Conservation (phyloP, 53 echinoderm and acorn worm genomes). For the Pentamera pediparva region DNA sequence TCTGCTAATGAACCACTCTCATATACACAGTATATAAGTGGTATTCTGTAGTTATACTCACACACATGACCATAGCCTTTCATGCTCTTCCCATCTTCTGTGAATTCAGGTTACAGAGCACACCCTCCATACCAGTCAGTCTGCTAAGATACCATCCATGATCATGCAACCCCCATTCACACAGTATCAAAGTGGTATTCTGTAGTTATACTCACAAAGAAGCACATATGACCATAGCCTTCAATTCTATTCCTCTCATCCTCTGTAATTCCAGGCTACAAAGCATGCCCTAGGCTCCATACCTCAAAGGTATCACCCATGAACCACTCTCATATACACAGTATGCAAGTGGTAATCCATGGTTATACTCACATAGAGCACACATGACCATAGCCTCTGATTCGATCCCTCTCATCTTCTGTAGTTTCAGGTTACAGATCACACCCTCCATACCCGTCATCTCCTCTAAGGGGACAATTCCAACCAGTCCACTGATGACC, state of each 20-base stretch:
- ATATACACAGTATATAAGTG: too few relatives aligned
- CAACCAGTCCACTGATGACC: slow-evolving; percentile 81
- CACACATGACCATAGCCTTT: slow-evolving; percentile 95
- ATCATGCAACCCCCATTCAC: too few relatives aligned
- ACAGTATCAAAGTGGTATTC: too few relatives aligned
- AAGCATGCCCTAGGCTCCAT: slow-evolving; percentile 57
- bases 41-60: slow-evolving; percentile 52
- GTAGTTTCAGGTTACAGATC: slow-evolving; percentile 85
- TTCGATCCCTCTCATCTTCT: slow-evolving; percentile 89
- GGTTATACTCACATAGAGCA: slow-evolving; percentile 71
- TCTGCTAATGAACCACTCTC: too few relatives aligned
- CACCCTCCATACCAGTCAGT: slow-evolving; percentile 60
- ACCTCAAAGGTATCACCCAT: slow-evolving; percentile 65
- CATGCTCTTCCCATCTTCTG: slow-evolving; percentile 87
- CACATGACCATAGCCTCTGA: slow-evolving; percentile 98
- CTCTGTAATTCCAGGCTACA: slow-evolving; percentile 80
- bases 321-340: too few relatives aligned
- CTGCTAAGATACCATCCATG: slow-evolving; percentile 68
- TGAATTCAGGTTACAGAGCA: slow-evolving; percentile 80
- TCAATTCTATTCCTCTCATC: slow-evolving; percentile 75
- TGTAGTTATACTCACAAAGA: too few relatives aligned
- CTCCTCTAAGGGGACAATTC: slow-evolving; percentile 58
- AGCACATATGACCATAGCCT: too few relatives aligned
- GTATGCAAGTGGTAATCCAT: too few relatives aligned
- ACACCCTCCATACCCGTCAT: slow-evolving; percentile 71